Evolutionary conservation across 2,797 vertebrate species (phyloP).

Genomic region (Siniperca undulata): DNA sequence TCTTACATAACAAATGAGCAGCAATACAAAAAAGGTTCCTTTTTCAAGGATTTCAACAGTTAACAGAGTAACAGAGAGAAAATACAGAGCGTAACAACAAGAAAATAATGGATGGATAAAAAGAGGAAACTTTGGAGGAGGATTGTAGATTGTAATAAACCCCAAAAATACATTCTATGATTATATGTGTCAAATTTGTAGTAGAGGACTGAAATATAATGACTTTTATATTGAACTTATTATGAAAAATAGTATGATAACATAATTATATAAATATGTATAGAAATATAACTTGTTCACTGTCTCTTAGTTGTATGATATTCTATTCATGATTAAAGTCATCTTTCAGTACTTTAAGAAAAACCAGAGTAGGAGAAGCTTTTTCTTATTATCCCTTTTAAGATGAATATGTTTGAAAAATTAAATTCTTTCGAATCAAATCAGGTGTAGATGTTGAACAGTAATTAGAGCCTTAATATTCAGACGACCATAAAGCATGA

Average conservation of each 20-base stretch:
- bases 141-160: too few relatives aligned
- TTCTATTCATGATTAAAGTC: slow-evolving; percentile 10
- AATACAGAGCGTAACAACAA: not conserved
- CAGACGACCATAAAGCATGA: slow-evolving; percentile 13
- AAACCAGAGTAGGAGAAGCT: slow-evolving; percentile 6
- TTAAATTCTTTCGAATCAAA: not conserved
- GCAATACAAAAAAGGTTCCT: slow-evolving; percentile 59
- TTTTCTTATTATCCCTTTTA: not conserved
- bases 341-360: not conserved
- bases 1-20: slow-evolving; percentile 61
- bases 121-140: too few relatives aligned
- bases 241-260: slow-evolving; percentile 4
- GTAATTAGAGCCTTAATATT: slow-evolving; percentile 7
- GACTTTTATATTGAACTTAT: not conserved
- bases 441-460: not conserved
- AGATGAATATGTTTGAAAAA: not conserved
- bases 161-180: slow-evolving; percentile 18
- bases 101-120: not conserved
- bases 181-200: not conserved
- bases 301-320: not conserved
- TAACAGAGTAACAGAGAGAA: not conserved
- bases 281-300: slow-evolving; percentile 13
- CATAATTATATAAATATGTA: not conserved
- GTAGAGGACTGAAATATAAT: slow-evolving; percentile 6
- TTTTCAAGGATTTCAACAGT: slow-evolving; percentile 24